Evolutionary conservation across 2,113 vertebrate species (phyloP), one percentile per base, ranked within the genome.

Genomic region (Orientallactaga bullata): DNA sequence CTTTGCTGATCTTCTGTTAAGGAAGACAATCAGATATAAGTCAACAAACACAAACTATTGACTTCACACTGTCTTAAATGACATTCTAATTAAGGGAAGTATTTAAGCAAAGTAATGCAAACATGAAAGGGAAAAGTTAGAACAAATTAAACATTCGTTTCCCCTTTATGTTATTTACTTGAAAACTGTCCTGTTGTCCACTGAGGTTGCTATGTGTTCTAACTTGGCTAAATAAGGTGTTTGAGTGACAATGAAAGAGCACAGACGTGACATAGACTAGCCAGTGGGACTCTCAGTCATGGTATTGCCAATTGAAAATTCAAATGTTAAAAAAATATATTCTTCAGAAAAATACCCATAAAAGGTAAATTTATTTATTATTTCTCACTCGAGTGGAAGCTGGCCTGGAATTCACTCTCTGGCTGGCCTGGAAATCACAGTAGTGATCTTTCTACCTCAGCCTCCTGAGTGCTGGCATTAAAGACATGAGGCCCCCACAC

Each of bases 1-100:
- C 77, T 74, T 95, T 90, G 91, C 10, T 21, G 73, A 18, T 89
- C 63, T 61, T 23, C 61, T 88, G 79, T 80, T 89, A 83, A 61
- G 21, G 73, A 88, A 94, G 74, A 78, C n/a, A 93, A 83, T 74
- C 74, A 76, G 5, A 92, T 82, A 72, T 80, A 73, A 95, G 63
- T 94, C 94, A 96, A 77, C 63, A 80, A 94, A 93, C 81, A 71
- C 30, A 86, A 74, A 89, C 76, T 32, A 88, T 87, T 77, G 95
- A 84, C 91, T 95, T 90, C 91, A 92, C 94, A 92, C 94, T 91
- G 88, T 94, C 95, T 65, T 94, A 92, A 94, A 80, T 96, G 76
- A 81, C 87, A 81, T 80, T 88, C 76, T 73, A 83, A 61, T 32
- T 69, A 87, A 91, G 83, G 71, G 95, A 95, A 94, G 93, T 65